phyloP scores from a whole-genome alignment of 2,888 invertebrate species.

The Omphaloscelis lunosa region DNA sequence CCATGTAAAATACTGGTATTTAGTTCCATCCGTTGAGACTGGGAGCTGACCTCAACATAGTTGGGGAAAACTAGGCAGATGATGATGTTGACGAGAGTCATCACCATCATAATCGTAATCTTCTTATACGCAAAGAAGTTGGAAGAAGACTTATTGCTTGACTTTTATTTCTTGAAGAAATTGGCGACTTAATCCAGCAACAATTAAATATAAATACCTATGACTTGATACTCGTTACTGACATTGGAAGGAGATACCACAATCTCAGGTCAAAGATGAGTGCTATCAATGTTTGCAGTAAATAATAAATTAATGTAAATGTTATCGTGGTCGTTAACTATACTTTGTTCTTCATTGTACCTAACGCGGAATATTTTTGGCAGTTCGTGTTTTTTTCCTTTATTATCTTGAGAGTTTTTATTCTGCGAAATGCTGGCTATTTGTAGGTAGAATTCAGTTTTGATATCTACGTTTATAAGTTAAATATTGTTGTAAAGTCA shows the following conservation, averaged over 20 bases:
- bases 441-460: background rate
- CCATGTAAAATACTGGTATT: background rate
- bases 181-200: background rate
- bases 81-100: background rate
- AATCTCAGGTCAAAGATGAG: conserved; percentile 74
- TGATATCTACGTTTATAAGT: background rate
- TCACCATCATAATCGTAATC: too few species aligned
- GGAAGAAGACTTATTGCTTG: background rate
- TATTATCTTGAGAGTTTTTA: background rate
- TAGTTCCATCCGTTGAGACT: too few species aligned
- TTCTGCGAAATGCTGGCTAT: conserved; percentile 23
- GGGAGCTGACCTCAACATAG: background rate
- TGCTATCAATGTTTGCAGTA: conserved; percentile 68
- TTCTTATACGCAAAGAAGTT: background rate
- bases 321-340: conserved; percentile 60
- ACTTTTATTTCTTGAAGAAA: conserved; percentile 6
- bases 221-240: conserved; percentile 57
- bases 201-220: conserved; percentile 48
- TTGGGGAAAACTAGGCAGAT: too few species aligned
- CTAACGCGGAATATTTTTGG: conserved; percentile 46
- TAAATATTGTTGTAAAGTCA: background rate
- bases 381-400: conserved; percentile 1
- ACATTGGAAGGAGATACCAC: conserved; percentile 69
- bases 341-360: conserved; percentile 54
- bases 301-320: conserved; percentile 62